These are phyloP conservation scores for Eulemur rufifrons DNA, from an alignment of 2,113 vertebrate genomes.

Conservation along the genomic window DNA sequence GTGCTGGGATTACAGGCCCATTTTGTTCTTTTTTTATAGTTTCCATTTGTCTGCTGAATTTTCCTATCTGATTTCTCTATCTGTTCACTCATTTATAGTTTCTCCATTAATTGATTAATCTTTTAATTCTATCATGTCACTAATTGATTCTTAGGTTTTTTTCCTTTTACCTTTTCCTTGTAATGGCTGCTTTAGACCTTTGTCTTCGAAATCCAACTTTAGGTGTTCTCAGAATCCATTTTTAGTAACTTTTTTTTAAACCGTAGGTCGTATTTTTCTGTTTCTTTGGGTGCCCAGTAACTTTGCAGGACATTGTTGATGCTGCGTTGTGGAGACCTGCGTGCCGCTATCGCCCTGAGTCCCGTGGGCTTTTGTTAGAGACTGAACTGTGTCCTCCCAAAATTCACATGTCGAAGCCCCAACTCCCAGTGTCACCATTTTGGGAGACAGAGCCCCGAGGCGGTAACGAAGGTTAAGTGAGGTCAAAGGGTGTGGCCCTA, in stretches of 20 bases:
- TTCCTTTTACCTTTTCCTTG: background rate
- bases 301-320: background rate
- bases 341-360: background rate
- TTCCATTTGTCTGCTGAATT: background rate
- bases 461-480: background rate
- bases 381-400: background rate
- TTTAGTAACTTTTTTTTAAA: background rate
- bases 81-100: background rate
- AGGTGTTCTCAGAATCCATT: background rate
- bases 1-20: no score
- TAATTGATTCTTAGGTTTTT: background rate
- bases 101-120: background rate
- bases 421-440: no score
- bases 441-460: background rate
- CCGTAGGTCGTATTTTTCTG: background rate
- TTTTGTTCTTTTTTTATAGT: background rate
- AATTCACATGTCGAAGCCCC: background rate
- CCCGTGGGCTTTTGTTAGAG: background rate
- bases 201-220: background rate
- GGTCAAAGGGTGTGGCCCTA: background rate
- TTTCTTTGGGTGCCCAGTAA: background rate
- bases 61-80: background rate
- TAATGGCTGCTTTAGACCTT: background rate
- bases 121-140: background rate
- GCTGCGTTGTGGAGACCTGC: background rate